These are phyloP conservation scores for Ooceraea biroi DNA, from an alignment of 1,140 invertebrate genomes.

Conservation along the genomic window DNA sequence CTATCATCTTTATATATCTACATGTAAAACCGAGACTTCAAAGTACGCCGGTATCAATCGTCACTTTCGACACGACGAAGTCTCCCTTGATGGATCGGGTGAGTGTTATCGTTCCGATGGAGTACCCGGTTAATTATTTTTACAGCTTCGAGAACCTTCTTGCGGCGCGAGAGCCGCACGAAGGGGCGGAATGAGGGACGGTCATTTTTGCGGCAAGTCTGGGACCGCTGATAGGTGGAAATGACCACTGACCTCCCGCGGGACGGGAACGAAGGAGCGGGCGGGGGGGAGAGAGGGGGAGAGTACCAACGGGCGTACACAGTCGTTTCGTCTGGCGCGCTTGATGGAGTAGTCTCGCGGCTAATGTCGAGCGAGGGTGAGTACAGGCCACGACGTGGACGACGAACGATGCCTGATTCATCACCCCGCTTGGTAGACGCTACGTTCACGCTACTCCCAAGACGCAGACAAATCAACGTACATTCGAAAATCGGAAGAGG, in stretches of 20 bases:
- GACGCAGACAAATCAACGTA: conserved; percentile 76
- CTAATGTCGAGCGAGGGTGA: conserved; percentile 80
- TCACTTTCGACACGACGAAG: neutral
- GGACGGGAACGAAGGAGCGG: conserved; percentile 44
- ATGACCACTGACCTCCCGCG: conserved; percentile 63
- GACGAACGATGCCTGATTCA: conserved; percentile 78
- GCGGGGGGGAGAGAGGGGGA: conserved; percentile 41
- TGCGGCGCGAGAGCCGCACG: neutral
- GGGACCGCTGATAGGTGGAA: conserved; percentile 60
- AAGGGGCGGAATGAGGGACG: neutral
- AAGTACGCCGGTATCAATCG: neutral
- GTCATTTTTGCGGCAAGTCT: conserved; percentile 41
- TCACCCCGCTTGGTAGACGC: conserved; percentile 67
- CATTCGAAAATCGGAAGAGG: conserved; percentile 57
- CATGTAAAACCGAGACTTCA: neutral
- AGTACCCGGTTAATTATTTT: conserved; percentile 23
- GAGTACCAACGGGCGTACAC: conserved; percentile 57
- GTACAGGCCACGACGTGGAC: conserved; percentile 72
- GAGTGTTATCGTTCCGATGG: neutral
- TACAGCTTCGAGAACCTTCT: neutral
- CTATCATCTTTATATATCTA: neutral
- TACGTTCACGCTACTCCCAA: conserved; percentile 71
- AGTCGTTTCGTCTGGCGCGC: conserved; percentile 70
- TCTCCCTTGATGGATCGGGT: neutral
- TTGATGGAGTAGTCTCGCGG: conserved; percentile 83